Percentiles rank a stretch among this genome's conserved stretches.
Evolutionary conservation across 2,113 vertebrate genomes (phyloP).

Genomic region (Gymnorhina tibicen): DNA sequence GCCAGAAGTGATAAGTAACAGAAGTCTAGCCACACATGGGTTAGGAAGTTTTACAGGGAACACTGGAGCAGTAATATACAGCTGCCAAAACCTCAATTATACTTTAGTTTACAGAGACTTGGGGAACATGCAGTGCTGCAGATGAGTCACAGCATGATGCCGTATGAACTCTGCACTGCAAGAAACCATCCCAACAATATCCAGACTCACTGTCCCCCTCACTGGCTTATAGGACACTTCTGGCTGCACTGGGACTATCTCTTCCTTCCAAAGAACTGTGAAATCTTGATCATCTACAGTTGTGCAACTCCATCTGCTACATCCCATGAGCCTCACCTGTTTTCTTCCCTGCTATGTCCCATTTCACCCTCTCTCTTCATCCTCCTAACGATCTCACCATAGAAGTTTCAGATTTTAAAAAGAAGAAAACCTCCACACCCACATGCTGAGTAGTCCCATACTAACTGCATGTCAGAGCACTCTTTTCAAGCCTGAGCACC

Average conservation of each 20-base stretch:
- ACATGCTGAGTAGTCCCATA: neutral
- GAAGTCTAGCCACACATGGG: neutral
- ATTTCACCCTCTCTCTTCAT: neutral
- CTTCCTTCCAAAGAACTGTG: neutral
- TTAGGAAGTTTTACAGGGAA: neutral
- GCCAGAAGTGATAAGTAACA: neutral
- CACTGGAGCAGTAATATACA: neutral
- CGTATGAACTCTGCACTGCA: neutral
- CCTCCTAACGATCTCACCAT: neutral
- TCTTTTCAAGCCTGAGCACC: neutral
- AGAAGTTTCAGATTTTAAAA: neutral
- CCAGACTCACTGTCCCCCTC: neutral
- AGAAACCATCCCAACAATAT: neutral
- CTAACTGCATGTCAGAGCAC: neutral
- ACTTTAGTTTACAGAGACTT: neutral
- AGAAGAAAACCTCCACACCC: neutral
- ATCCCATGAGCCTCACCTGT: neutral
- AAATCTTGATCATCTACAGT: rapidly evolving
- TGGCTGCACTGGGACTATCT: neutral
- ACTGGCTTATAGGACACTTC: neutral
- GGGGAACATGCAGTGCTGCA: neutral
- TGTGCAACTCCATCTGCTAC: neutral
- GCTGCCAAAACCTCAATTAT: neutral
- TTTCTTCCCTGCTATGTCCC: too few species aligned
- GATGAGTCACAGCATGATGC: neutral